Evolutionary conservation across 2,888 invertebrate species (phyloP).

Genomic region (Eudemis profundana): DNA sequence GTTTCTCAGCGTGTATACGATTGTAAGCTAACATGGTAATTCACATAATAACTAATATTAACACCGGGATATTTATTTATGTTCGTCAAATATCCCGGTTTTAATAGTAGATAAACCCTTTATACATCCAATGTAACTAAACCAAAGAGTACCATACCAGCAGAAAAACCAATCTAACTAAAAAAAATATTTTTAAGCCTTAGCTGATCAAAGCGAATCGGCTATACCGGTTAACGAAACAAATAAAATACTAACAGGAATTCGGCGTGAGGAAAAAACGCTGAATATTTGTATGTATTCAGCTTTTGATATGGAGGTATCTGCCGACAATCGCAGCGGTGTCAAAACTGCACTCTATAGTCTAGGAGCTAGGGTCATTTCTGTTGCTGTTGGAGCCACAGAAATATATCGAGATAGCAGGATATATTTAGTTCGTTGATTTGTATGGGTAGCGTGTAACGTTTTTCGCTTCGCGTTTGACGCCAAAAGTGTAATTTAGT

Average conservation of each 20-base stretch:
- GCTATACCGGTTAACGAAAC: not conserved
- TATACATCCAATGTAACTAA: not conserved
- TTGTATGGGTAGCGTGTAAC: too few relatives aligned
- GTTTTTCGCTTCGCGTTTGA: too few relatives aligned
- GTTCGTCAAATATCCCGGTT: too few relatives aligned
- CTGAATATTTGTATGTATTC: slow-evolving; percentile 39
- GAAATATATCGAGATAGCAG: too few relatives aligned
- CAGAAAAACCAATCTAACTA: not conserved
- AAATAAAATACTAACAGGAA: slow-evolving; percentile 7
- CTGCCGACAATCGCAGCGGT: slow-evolving; percentile 47
- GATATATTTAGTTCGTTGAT: too few relatives aligned
- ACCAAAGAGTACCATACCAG: not conserved
- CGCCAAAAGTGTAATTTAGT: too few relatives aligned
- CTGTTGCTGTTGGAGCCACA: too few relatives aligned
- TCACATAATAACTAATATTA: too few relatives aligned
- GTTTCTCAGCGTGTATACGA: too few relatives aligned
- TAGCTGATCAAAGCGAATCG: slow-evolving; percentile 13
- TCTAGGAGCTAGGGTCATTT: slow-evolving; percentile 46
- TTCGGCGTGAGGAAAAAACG: slow-evolving; percentile 13
- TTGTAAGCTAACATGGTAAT: too few relatives aligned
- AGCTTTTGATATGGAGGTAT: slow-evolving; percentile 50
- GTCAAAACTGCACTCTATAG: slow-evolving; percentile 47
- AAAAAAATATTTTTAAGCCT: not conserved
- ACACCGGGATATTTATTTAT: too few relatives aligned
- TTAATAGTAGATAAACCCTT: too few relatives aligned